A percentile compares a stretch with the other conserved stretches of the same genome.
These are phyloP conservation scores for Dendronephthya gigantea DNA, from an alignment of 64 coral and sea anemone species.

Conservation along the genomic window DNA sequence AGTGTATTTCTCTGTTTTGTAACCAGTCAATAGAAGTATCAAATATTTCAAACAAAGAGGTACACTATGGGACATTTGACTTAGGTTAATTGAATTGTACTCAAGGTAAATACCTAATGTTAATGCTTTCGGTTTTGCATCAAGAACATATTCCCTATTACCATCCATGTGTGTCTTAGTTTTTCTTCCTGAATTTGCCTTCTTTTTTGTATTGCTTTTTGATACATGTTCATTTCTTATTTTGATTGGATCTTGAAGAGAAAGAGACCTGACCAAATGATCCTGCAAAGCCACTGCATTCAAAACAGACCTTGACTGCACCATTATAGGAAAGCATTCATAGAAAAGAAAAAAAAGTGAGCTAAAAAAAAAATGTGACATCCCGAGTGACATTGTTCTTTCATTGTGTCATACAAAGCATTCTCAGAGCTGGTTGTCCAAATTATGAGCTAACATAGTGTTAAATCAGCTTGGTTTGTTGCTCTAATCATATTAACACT, in stretches of 20 bases:
- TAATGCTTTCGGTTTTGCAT: conserved; percentile 67
- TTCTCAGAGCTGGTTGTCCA: too few relatives aligned
- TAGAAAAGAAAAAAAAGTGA: neutral
- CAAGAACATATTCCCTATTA: conserved; percentile 64
- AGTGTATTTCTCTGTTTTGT: too few relatives aligned
- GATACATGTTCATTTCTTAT: conserved; percentile 53
- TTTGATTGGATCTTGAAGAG: conserved; percentile 67
- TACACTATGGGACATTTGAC: too few relatives aligned
- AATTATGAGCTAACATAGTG: too few relatives aligned
- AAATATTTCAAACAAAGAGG: too few relatives aligned
- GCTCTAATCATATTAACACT: too few relatives aligned
- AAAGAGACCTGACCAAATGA: conserved; percentile 69
- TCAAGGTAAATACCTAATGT: conserved; percentile 80
- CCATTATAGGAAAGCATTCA: neutral
- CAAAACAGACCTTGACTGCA: conserved; percentile 62
- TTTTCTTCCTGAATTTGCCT: neutral
- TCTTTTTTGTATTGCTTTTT: conserved; percentile 21
- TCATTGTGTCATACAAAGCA: too few relatives aligned
- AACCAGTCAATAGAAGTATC: too few relatives aligned
- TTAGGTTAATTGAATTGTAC: too few relatives aligned
- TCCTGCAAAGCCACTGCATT: conserved; percentile 92
- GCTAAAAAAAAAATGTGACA: too few relatives aligned
- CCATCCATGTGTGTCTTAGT: conserved; percentile 24
- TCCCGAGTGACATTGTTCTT: too few relatives aligned
- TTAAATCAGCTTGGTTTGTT: too few relatives aligned